Evolutionary conservation across 30 jellyfish, hydroid and myxozoan species (phyloP), one percentile per base, ranked within the genome.

Genomic region (Chironex yamaguchii): DNA sequence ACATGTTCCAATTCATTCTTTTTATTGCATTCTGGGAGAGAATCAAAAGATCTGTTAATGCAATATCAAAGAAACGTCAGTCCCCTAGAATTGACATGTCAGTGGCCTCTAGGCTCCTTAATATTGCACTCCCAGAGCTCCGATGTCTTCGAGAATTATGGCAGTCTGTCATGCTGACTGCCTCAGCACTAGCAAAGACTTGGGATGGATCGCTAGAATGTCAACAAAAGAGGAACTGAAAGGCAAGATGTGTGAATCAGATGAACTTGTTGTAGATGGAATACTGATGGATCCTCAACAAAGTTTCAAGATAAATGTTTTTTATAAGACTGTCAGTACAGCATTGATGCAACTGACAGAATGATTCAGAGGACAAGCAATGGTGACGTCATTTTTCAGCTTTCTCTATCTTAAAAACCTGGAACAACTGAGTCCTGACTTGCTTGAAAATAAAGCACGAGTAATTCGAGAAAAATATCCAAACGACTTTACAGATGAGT

Each of bases 401-500:
- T 3, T 63, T 64, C 29, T 58, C 22, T 58, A 14, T 63, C 72
- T 82, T 1, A 62, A 58, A 0, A 22, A 42, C 50, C 58, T 58
- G 69, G 81, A 31, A 62, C 58, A 25, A 54, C 20, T 12, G 28
- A 62, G 29, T 22, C 21, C 12, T n/a, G 68, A 30, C 1, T 67
- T 30, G 30, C 22, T 78, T 1, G n/a, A 21, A 2, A 62, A 13
- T 6, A 69, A 12, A 29, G 28, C 81, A 30, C 22, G 48, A 9
- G 27, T 3, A 6, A 26, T 54, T 12, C 36, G 34, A 6, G 63
- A 20, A 3, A 31, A 12, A 30, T 62, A 62, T 62, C n/a, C 49
- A n/a, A 78, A 52, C 24, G 87, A 74, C 52, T 25, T 74, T 51
- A 49, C 87, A 49, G 87, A 74, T 42, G 32, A 62, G 62, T n/a